phyloP scores from a whole-genome alignment of 2,113 vertebrate genomes.

The Scartelaos histophorus region DNA sequence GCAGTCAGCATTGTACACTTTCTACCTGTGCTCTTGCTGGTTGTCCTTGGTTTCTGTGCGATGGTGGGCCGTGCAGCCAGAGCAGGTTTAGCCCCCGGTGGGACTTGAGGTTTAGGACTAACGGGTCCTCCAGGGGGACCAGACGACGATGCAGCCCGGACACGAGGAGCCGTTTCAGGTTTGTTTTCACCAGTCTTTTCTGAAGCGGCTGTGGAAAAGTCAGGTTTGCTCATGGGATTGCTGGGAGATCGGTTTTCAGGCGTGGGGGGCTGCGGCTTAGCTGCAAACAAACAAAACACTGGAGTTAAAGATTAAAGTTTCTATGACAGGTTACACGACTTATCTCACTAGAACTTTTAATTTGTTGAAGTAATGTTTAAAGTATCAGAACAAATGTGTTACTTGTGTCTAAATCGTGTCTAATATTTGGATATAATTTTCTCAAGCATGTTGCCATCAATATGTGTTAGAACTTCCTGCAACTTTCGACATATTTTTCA shows the following conservation, averaged over 20 bases:
- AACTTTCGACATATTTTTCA: too few relatives aligned
- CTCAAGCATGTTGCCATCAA: too few relatives aligned
- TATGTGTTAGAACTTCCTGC: too few relatives aligned
- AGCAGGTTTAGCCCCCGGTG: constrained; percentile 84
- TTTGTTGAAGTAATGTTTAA: too few relatives aligned
- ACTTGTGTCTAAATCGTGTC: too few relatives aligned
- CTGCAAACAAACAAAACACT: constrained; percentile 37
- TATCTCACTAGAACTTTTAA: too few relatives aligned
- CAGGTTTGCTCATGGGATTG: constrained; percentile 41
- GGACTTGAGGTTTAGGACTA: constrained; percentile 82
- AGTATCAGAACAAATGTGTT: too few relatives aligned
- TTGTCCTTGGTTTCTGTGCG: constrained; percentile 86
- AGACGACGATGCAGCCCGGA: constrained; percentile 76
- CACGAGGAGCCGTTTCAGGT: constrained; percentile 74
- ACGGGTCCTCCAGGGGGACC: constrained; percentile 64
- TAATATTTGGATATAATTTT: too few relatives aligned
- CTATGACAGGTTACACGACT: too few relatives aligned
- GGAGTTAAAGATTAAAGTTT: not conserved
- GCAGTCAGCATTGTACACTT: not conserved
- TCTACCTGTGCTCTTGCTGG: constrained; percentile 81
- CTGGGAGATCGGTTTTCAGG: constrained; percentile 76
- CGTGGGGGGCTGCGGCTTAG: constrained; percentile 73
- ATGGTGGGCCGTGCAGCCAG: constrained; percentile 83
- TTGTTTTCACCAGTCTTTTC: constrained; percentile 85
- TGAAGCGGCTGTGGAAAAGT: constrained; percentile 51